Evolutionary conservation across 2,113 vertebrate genomes (phyloP).

Genomic region (Myotis lucifugus): DNA sequence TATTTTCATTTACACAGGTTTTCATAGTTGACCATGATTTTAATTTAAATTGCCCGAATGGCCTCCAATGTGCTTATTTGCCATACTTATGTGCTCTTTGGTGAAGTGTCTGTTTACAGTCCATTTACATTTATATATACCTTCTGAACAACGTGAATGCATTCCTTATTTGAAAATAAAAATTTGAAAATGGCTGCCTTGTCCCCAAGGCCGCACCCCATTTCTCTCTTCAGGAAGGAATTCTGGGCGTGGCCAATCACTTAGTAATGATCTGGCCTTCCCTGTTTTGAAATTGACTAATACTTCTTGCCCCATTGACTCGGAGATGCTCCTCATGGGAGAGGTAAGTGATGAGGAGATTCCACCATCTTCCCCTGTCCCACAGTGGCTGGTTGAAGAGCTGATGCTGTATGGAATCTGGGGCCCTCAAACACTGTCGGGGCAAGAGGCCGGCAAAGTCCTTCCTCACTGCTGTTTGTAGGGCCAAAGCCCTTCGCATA

Average conservation of each 20-base stretch:
- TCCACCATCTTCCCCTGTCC: accelerated
- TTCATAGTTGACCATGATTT: neutral
- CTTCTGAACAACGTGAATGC: neutral
- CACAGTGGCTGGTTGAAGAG: neutral
- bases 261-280: neutral
- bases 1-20: neutral
- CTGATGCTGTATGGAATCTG: neutral
- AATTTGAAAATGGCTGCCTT: neutral
- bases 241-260: neutral
- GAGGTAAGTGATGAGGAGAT: neutral
- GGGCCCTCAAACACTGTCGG: neutral
- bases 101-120: neutral
- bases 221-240: neutral
- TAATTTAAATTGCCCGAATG: neutral
- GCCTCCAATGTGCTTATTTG: neutral
- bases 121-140: neutral
- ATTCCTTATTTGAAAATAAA: slow-evolving; percentile 14
- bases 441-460: neutral
- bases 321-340: neutral
- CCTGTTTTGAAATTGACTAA: neutral
- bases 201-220: neutral
- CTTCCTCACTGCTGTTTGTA: neutral
- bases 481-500: neutral
- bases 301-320: neutral
- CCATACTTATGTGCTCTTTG: neutral